Evolutionary conservation across 2,888 invertebrate genomes (phyloP).

Genomic region (Cheilosia vernalis): DNA sequence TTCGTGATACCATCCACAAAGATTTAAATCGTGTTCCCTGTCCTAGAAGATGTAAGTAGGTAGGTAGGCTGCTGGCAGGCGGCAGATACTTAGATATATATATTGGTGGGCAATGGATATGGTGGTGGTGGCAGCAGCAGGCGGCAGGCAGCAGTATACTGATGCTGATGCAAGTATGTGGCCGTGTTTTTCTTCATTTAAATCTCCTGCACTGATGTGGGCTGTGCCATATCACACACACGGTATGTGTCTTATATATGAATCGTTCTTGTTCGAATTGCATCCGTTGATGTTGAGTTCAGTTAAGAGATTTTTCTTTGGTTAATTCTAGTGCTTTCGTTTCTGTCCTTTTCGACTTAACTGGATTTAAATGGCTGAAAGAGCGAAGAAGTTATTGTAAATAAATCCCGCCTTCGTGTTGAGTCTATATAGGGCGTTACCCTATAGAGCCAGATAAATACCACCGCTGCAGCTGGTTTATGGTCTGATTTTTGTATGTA

Average conservation of each 20-base stretch:
- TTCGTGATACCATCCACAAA: slow-evolving; percentile 73
- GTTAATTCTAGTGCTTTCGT: slow-evolving; percentile 24
- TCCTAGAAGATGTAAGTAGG: slow-evolving; percentile 71
- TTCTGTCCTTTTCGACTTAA: slow-evolving; percentile 51
- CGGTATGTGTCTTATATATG: slow-evolving; percentile 27
- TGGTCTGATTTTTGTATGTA: neutral
- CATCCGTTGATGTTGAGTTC: slow-evolving; percentile 47
- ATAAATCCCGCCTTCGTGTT: slow-evolving; percentile 62
- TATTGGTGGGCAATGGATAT: slow-evolving; percentile 49
- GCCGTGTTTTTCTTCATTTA: slow-evolving; percentile 58
- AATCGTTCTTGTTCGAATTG: slow-evolving; percentile 47
- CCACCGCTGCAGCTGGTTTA: neutral
- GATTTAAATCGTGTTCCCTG: slow-evolving; percentile 73
- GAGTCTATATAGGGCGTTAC: slow-evolving; percentile 26
- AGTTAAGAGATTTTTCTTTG: slow-evolving; percentile 26
- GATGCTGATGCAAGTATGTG: slow-evolving; percentile 29
- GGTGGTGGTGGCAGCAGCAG: slow-evolving; percentile 22
- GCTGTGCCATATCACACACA: slow-evolving; percentile 51
- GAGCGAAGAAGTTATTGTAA: slow-evolving; percentile 38
- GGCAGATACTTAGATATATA: slow-evolving; percentile 41
- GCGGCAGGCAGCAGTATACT: slow-evolving; percentile 13
- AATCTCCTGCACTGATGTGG: slow-evolving; percentile 59
- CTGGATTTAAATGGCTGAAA: slow-evolving; percentile 57
- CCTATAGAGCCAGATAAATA: neutral
- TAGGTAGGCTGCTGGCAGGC: slow-evolving; percentile 48